These are phyloP conservation scores for Cathartes aura DNA, from an alignment of 2,113 vertebrate genomes.

Conservation along the genomic window DNA sequence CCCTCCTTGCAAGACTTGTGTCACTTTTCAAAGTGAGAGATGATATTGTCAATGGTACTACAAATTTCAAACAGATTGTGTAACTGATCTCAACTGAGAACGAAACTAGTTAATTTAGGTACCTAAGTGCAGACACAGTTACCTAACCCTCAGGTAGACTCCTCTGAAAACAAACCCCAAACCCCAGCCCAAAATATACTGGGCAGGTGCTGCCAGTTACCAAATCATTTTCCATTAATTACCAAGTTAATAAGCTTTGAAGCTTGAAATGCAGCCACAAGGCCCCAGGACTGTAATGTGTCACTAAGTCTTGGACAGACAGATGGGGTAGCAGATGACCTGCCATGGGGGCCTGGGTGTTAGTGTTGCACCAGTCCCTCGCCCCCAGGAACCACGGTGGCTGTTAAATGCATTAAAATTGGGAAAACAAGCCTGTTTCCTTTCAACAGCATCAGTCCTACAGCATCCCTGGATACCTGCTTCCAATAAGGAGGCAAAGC, in stretches of 20 bases:
- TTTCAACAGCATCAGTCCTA: not conserved
- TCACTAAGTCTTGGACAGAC: not conserved
- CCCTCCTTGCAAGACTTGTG: not conserved
- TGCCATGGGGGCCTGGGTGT: not conserved
- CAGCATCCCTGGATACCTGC: not conserved
- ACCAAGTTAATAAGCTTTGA: not conserved
- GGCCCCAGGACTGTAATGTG: not conserved
- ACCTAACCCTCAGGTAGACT: not conserved
- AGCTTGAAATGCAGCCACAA: not conserved
- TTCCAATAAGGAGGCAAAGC: not conserved
- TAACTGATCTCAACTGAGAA: not conserved
- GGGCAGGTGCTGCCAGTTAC: not conserved
- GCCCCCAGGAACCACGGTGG: not conserved
- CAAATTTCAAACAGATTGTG: not conserved
- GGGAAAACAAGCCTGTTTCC: not conserved
- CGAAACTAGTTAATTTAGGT: not conserved
- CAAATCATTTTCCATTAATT: not conserved
- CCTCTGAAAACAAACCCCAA: not conserved
- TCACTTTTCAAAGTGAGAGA: not conserved
- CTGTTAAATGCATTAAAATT: not conserved
- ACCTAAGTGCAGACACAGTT: not conserved
- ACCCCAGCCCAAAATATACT: not conserved
- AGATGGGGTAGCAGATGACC: not conserved
- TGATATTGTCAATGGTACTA: not conserved
- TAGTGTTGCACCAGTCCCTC: not conserved